Evolutionary conservation across 2,888 invertebrate species (phyloP).

Genomic region (Cephus spinipes): DNA sequence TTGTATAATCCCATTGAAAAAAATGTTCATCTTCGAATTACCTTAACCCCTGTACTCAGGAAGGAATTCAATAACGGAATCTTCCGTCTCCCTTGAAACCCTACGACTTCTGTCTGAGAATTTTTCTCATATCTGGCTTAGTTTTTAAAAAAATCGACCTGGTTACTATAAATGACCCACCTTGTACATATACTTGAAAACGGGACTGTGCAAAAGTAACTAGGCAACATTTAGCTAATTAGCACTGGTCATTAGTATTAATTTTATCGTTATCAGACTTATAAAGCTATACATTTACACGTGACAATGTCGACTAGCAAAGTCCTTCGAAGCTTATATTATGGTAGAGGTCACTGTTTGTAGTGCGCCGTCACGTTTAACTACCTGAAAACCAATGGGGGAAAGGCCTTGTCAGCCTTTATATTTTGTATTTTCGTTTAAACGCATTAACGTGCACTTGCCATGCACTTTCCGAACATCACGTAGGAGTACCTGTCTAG

Average conservation of each 20-base stretch:
- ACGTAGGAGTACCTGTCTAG: background rate
- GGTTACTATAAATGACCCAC: too few relatives aligned
- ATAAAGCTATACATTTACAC: background rate
- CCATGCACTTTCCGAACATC: background rate
- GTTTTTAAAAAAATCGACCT: too few relatives aligned
- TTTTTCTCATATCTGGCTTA: too few relatives aligned
- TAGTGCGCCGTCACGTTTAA: background rate
- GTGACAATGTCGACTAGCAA: background rate
- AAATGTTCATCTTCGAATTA: too few relatives aligned
- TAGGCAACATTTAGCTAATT: background rate
- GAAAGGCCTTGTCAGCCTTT: background rate
- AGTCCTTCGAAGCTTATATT: background rate
- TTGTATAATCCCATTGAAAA: too few relatives aligned
- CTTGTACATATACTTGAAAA: background rate
- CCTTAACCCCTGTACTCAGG: too few relatives aligned
- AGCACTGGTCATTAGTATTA: background rate
- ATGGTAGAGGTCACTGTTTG: background rate
- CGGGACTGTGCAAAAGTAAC: background rate
- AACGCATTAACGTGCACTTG: background rate
- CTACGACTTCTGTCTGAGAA: too few relatives aligned
- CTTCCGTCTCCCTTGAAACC: too few relatives aligned
- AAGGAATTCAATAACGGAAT: too few relatives aligned
- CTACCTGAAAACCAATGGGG: background rate
- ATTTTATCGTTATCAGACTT: background rate
- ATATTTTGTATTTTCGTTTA: background rate